phyloP scores from a whole-genome alignment of 1,140 invertebrate species.

The Akabosia matsudoensis region DNA sequence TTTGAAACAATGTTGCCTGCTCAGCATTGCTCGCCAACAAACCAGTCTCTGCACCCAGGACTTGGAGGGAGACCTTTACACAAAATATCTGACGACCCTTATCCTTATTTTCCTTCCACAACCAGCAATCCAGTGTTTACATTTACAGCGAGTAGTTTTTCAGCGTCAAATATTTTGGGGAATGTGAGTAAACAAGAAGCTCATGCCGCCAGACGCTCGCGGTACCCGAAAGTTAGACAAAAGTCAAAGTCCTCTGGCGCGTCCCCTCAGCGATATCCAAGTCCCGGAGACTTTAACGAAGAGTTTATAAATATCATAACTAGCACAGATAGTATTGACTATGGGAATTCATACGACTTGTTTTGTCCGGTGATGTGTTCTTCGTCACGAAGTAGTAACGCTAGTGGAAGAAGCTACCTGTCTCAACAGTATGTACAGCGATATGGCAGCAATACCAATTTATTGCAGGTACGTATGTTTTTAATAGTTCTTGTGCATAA shows the following conservation, averaged over 20 bases:
- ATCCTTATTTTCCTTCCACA: neutral
- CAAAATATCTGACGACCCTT: neutral
- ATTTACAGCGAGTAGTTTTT: conserved; percentile 10
- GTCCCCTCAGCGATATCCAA: neutral
- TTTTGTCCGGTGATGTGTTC: conserved; percentile 12
- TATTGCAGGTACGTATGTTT: neutral
- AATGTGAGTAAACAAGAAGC: neutral
- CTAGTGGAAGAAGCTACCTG: neutral
- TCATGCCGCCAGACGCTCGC: neutral
- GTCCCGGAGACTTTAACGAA: conserved; percentile 12
- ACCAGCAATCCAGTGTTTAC: conserved; percentile 19
- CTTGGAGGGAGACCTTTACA: neutral
- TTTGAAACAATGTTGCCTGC: neutral
- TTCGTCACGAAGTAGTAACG: conserved; percentile 15
- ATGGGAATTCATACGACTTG: conserved; percentile 2
- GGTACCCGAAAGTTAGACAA: conserved; percentile 21
- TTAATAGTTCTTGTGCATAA: neutral
- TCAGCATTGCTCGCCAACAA: neutral
- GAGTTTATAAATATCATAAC: conserved; percentile 24
- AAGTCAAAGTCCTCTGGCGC: conserved; percentile 21
- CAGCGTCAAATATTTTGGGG: neutral
- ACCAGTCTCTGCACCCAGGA: neutral
- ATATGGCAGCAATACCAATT: conserved; percentile 17
- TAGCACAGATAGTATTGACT: neutral
- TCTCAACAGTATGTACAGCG: conserved; percentile 6